A percentile compares a stretch with the other conserved stretches of the same genome.
These are phyloP conservation scores for Myiopsitta monachus DNA, from an alignment of 2,113 vertebrate genomes.

Conservation along the genomic window DNA sequence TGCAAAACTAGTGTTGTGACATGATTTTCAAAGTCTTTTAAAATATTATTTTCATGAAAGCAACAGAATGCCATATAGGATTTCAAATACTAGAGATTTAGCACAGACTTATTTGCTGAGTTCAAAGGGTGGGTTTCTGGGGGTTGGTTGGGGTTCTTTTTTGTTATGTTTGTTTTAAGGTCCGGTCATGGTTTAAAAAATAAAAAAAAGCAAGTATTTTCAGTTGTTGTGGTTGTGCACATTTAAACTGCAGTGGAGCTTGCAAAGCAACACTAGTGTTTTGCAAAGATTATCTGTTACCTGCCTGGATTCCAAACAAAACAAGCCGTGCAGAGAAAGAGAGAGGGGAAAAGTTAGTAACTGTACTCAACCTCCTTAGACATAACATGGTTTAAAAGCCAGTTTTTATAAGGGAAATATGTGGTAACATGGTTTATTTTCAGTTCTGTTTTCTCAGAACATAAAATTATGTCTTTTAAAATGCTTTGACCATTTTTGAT, in stretches of 20 bases:
- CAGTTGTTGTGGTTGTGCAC: neutral
- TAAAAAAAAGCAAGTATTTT: neutral
- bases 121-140: neutral
- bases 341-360: constrained; percentile 23
- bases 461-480: constrained; percentile 73
- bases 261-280: neutral
- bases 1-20: neutral
- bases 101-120: neutral
- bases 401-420: constrained; percentile 57
- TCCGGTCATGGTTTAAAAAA: neutral
- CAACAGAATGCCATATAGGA: neutral
- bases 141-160: neutral
- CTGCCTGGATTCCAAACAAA: constrained; percentile 47
- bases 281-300: constrained; percentile 54
- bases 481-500: constrained; percentile 75
- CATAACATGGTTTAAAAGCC: constrained; percentile 54
- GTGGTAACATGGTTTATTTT: constrained; percentile 70
- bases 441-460: constrained; percentile 69
- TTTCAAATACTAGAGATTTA: neutral
- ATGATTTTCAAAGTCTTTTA: neutral
- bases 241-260: neutral
- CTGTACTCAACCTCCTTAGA: constrained; percentile 23
- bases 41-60: constrained; percentile 22
- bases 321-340: neutral
- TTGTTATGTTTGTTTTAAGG: neutral